Evolutionary conservation across 2,888 invertebrate species (phyloP).

Genomic region (Diarsia dahlii): DNA sequence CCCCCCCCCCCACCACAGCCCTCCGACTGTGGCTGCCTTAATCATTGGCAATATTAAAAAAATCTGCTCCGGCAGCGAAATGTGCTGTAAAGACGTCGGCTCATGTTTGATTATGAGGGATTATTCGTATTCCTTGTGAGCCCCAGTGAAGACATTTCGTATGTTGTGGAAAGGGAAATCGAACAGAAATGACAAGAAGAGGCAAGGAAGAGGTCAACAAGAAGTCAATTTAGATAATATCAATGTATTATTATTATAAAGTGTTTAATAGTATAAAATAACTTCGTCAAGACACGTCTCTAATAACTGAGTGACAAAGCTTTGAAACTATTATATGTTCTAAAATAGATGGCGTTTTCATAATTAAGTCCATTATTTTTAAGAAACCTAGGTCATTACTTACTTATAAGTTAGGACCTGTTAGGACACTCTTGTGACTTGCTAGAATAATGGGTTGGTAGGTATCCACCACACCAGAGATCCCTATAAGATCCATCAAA

Average conservation of each 20-base stretch:
- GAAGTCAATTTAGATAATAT: neutral
- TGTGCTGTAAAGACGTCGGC: conserved; percentile 32
- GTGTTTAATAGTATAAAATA: no score
- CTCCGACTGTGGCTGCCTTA: conserved; percentile 56
- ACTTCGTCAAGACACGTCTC: no score
- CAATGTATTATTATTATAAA: no score
- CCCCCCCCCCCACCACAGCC: conserved; percentile 8
- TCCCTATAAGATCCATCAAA: conserved; percentile 5
- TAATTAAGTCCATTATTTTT: no score
- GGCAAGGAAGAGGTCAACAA: neutral
- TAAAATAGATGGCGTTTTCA: no score
- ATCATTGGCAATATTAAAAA: conserved; percentile 79
- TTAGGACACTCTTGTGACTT: neutral
- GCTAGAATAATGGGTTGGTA: neutral
- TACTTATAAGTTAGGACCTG: no score
- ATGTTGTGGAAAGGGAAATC: neutral
- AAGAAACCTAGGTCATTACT: no score
- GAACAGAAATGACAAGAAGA: neutral
- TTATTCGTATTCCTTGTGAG: conserved; percentile 25
- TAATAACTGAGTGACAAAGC: no score
- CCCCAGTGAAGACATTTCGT: neutral
- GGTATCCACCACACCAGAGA: neutral
- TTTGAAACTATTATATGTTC: no score
- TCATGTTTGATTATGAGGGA: conserved; percentile 43
- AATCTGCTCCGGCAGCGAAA: conserved; percentile 44